phyloP scores from a whole-genome alignment of 2,888 invertebrate genomes.

The Coelogynopora nodosa region DNA sequence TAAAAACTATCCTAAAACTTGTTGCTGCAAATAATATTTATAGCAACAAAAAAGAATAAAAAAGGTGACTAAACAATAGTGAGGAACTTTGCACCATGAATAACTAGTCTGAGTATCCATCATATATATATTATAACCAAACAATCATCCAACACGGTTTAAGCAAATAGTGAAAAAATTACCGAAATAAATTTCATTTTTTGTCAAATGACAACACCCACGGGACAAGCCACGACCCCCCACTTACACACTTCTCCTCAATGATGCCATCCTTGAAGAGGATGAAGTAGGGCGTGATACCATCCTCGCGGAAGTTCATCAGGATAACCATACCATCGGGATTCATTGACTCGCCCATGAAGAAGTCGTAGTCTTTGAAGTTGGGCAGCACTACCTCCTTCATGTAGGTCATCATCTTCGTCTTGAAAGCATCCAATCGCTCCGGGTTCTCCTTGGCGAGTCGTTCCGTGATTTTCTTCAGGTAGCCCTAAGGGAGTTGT shows the following conservation, averaged over 20 bases:
- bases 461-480: slow-evolving; percentile 69
- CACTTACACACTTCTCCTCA: slow-evolving; percentile 77
- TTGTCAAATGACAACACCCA: too few species aligned
- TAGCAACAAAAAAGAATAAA: too few species aligned
- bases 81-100: too few species aligned
- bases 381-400: slow-evolving; percentile 77
- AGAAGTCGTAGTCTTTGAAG: slow-evolving; percentile 87
- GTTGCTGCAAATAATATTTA: too few species aligned
- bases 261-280: slow-evolving; percentile 91
- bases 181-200: too few species aligned
- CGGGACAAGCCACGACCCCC: too few species aligned
- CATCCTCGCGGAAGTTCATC: slow-evolving; percentile 85
- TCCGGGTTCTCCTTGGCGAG: slow-evolving; percentile 67
- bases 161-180: too few species aligned
- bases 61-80: too few species aligned
- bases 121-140: too few species aligned
- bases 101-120: too few species aligned
- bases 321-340: slow-evolving; percentile 84
- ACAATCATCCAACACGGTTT: too few species aligned
- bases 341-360: slow-evolving; percentile 74
- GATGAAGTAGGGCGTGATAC: slow-evolving; percentile 81
- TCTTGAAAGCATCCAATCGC: slow-evolving; percentile 81
- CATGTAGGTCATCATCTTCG: slow-evolving; percentile 86
- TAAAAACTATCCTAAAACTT: too few species aligned
- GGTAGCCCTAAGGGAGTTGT: slow-evolving; percentile 39